Percentiles rank a stretch among this genome's conserved stretches.
Conservation (phyloP, 2,888 invertebrate genomes). For the Chloroclystis v-ata region DNA sequence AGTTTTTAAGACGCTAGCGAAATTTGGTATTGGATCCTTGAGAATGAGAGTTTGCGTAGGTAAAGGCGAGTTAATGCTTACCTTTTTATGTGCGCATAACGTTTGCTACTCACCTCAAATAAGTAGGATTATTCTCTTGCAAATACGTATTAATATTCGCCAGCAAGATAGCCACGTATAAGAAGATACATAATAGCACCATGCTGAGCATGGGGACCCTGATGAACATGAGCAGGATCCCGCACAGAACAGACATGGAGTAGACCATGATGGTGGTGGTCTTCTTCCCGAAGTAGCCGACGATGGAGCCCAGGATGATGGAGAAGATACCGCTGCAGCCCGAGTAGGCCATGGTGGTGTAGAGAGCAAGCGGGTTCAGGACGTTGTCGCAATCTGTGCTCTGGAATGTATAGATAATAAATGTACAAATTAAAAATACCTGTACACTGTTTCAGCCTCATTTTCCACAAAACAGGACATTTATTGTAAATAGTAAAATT, state of each 20-base stretch:
- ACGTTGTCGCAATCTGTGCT: slow-evolving; percentile 47
- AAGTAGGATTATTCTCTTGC: slow-evolving; percentile 62
- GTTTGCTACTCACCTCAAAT: slow-evolving; percentile 38
- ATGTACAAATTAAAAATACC: not conserved
- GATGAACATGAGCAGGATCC: slow-evolving; percentile 46
- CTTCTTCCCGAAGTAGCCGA: slow-evolving; percentile 51
- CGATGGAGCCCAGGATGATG: slow-evolving; percentile 51
- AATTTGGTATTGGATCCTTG: no score
- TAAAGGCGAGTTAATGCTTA: no score
- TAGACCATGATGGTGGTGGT: slow-evolving; percentile 48
- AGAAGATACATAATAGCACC: slow-evolving; percentile 51
- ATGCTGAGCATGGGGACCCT: slow-evolving; percentile 54
- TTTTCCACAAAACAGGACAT: no score
- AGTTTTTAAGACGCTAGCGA: no score
- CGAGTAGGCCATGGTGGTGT: slow-evolving; percentile 60
- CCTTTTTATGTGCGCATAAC: no score
- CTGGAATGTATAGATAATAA: no score
- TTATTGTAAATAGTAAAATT: no score
- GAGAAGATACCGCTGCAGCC: slow-evolving; percentile 41
- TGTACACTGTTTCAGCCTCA: no score
- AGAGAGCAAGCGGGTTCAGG: slow-evolving; percentile 50
- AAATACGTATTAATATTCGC: slow-evolving; percentile 61
- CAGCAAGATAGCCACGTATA: slow-evolving; percentile 55
- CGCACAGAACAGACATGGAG: slow-evolving; percentile 38
- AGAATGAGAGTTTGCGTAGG: no score